Conservation (phyloP, 2,888 invertebrate genomes). For the Parnassius orleans region DNA sequence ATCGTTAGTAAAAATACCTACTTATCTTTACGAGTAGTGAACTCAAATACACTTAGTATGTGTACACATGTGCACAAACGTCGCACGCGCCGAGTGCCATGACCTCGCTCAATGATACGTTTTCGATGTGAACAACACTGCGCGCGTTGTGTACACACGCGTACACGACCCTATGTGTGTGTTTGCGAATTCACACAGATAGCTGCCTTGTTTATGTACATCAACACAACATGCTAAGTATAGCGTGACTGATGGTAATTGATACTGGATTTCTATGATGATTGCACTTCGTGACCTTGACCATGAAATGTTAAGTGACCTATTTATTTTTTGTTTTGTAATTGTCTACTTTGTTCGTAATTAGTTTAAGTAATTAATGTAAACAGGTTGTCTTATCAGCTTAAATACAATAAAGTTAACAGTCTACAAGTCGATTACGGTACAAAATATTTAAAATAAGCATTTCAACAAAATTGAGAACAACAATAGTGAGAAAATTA, state of each 20-base stretch:
- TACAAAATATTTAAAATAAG: too few relatives aligned
- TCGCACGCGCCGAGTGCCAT: conserved; percentile 74
- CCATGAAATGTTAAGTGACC: too few relatives aligned
- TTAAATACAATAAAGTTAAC: too few relatives aligned
- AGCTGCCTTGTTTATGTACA: conserved; percentile 64
- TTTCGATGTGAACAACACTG: conserved; percentile 29
- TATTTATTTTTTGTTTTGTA: too few relatives aligned
- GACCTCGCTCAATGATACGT: conserved; percentile 77
- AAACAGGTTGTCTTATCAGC: too few relatives aligned
- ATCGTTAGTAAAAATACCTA: conserved; percentile 15
- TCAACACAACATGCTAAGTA: conserved; percentile 58
- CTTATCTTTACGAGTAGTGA: conserved; percentile 10
- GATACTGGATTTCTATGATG: conserved; percentile 39
- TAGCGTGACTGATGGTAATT: conserved; percentile 40
- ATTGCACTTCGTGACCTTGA: conserved; percentile 12
- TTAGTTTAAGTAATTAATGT: too few relatives aligned
- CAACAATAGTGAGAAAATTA: too few relatives aligned
- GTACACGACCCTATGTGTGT: conserved; percentile 15
- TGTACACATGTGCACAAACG: conserved; percentile 20
- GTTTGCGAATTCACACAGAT: conserved; percentile 28
- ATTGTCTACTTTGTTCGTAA: too few relatives aligned
- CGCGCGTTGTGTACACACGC: conserved; percentile 14
- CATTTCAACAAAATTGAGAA: too few relatives aligned
- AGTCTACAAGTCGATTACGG: too few relatives aligned
- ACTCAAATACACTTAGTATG: conserved; percentile 3